Base-by-base conservation (phyloP, 2,113 vertebrate species). In the Scalopus aquaticus region DNA sequence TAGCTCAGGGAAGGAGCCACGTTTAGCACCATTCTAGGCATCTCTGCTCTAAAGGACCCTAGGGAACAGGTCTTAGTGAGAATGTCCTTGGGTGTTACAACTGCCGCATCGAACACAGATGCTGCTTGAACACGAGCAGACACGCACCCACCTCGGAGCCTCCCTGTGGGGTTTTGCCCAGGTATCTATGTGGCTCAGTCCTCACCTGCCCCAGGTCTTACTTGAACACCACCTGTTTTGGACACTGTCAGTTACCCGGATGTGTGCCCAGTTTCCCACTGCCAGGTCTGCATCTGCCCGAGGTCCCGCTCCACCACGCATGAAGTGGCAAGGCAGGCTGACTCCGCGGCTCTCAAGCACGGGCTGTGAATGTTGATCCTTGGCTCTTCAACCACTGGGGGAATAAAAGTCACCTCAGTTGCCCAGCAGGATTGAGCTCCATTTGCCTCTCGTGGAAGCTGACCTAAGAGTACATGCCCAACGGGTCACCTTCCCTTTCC, bases 391-490 rank as follows among this genome's bases (percentile, higher is more conserved):
- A 37, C 19, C 54, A 6, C 0, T 35, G 17, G 30, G 19, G 16
- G 16, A 24, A 39, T 5, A n/a, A 78, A 72, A 28, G n/a, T 3
- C 0, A 0, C 32, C 3, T 72, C 51, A 2, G 24, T 54, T 67
- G 60, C 69, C 12, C n/a, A 19, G 26, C 26, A 72, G 69, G 26
- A 9, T 0, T 37, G 83, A 35, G 37, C 62, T 78, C 58, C 7
- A 11, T 32, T 44, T 83, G 46, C 28, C 28, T 82, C 8, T 24
- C 16, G 9, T 11, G 49, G 39, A 20, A 85, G 32, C 56, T 46
- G 51, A 83, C 2, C 44, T 19, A 24, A 7, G 6, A 78, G 56
- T 6, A 16, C 0, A 2, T 4, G 49, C 22, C 39, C 11, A 22
- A 13, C 3, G 6, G 56, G 15, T 5, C 30, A 26, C 20, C 26